Evolutionary conservation across 2,113 vertebrate species (phyloP), one percentile per base, ranked within the genome.

Genomic region (Ifrita kowaldi): DNA sequence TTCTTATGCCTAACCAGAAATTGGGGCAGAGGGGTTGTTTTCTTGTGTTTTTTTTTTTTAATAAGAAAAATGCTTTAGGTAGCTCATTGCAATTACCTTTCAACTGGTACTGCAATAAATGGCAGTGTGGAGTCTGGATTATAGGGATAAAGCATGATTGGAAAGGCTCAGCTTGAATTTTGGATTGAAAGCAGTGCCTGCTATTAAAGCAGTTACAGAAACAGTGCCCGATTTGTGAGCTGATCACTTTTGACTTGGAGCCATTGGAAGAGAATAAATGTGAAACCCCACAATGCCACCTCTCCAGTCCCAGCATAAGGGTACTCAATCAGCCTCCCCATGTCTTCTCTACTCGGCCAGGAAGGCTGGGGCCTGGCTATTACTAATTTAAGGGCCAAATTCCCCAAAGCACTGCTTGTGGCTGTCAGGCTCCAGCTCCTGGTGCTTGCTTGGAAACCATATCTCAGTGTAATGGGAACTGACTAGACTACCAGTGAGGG

Each of bases 101-200:
- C 52, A 68, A 3, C 44, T 42, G 42, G 9, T 70, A 56, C 78
- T 59, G 41, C 70, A 77, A 47, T 55, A 75, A 18, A 33, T 0
- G 4, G 12, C 60, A 55, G 13, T 15, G 16, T 44, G 44, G 67
- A 55, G 53, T 64, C 42, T 80, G 63, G 71, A 71, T 87, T 92
- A 63, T 71, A 56, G 68, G 79, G 44, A 35, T 86, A 68, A 49
- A 92, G 37, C 28, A 14, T 46, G 44, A 88, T 12, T 90, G 86
- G 75, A 93, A 75, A 87, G 85, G n/a, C 83, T 49, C 68, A 89
- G 93, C 55, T 94, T 87, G 93, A 93, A 75, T 82, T 93, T 78
- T 18, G 41, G 83, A 71, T 60, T 74, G 68, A 47, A 30, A 1
- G 55, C 2, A 0, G 39, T 39, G 23, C 50, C 68, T 88, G 44